These are phyloP conservation scores for Talpa occidentalis DNA, from an alignment of 2,113 vertebrate genomes.

Conservation along the genomic window DNA sequence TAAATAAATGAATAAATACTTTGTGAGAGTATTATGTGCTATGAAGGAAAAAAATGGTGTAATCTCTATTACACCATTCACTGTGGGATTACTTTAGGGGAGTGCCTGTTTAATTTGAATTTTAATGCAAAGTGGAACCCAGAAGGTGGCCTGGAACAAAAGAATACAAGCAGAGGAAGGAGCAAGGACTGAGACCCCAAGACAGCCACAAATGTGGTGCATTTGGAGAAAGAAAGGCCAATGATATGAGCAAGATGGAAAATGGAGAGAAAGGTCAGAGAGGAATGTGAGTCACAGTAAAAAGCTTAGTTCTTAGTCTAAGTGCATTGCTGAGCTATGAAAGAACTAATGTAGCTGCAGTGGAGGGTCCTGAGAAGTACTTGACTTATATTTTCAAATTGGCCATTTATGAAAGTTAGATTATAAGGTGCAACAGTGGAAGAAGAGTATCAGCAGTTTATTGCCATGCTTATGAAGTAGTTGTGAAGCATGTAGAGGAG, in stretches of 20 bases:
- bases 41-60: neutral
- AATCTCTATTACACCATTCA: too few species aligned
- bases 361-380: neutral
- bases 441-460: neutral
- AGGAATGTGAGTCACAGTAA: neutral
- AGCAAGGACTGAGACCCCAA: neutral
- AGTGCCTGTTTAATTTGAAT: neutral
- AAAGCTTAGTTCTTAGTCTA: neutral
- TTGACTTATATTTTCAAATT: neutral
- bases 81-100: neutral
- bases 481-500: neutral
- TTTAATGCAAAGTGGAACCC: neutral
- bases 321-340: neutral
- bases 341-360: neutral
- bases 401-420: neutral
- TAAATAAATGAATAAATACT: neutral
- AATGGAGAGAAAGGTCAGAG: neutral
- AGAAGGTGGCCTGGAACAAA: neutral
- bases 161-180: neutral
- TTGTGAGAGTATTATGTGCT: neutral
- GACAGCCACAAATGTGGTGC: neutral
- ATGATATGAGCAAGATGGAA: neutral
- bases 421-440: neutral
- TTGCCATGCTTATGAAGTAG: neutral
- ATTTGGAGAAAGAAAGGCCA: neutral